Base-by-base conservation (phyloP, 2,113 vertebrate genomes). In the Syrmaticus mikado region DNA sequence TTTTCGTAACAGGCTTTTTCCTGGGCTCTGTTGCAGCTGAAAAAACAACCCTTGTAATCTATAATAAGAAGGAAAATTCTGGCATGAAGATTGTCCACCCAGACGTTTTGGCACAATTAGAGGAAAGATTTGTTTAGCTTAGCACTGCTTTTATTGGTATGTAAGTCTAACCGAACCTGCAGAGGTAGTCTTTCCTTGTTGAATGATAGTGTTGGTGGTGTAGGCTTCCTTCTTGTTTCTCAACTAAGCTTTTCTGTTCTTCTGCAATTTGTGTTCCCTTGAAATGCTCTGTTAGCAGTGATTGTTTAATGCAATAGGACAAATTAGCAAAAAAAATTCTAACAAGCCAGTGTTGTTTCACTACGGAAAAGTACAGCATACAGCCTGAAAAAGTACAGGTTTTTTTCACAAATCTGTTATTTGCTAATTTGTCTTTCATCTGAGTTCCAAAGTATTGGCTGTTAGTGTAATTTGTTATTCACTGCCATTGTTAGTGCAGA, bases 11-110 rank as follows among this genome's bases (percentile, higher is more conserved):
- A 97, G 95, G 82, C 91, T 97, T 94, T 92, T 97, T 98, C 96
- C 96, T 98, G 97, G 96, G 95, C 91, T 96, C 96, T 96, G 40
- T 93, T 97, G 84, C 97, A 97, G 97, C 97, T 98, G 97, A 97
- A 90, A 97, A 98, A 98, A 98, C 97, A 98, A 88, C 45, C 43
- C 79, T 97, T 97, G 93, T 97, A 93, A 96, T 97, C 91, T 97
- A 96, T 95, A 96, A 95, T 96, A 96, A 97, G 96, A 96, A 97
- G 91, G 95, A 92, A 97, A 97, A 96, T 95, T 97, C 94, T 98
- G 96, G 95, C 75, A 8, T 95, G 92, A 83, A 92, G 95, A 60
- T 93, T 96, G 95, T 97, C 93, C 96, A 96, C 96, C 48, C 95
- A 97, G 96, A 97, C 96, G 77, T 89, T 97, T 97, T 98, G 97